Percentiles rank a stretch among this genome's conserved stretches.
Evolutionary conservation across 30 jellyfish, hydroid and myxozoan genomes (phyloP).

Genomic region (Aurelia coerulea): DNA sequence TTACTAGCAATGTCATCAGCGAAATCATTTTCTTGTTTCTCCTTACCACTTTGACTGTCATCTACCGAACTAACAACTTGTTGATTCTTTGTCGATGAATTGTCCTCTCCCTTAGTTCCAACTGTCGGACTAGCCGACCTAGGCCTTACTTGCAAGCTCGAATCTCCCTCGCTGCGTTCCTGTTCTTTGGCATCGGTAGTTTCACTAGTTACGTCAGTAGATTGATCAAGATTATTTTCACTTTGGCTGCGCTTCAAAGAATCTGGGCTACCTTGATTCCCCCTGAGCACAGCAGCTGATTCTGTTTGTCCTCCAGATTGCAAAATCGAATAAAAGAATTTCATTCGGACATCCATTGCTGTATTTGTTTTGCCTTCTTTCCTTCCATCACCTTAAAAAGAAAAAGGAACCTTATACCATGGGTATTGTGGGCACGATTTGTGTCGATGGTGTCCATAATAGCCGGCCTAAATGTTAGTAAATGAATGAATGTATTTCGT

Average conservation of each 20-base stretch:
- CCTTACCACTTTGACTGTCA: no score
- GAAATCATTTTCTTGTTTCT: no score
- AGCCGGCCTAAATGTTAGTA: no score
- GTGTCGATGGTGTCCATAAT: no score
- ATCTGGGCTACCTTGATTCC: constrained; percentile 36
- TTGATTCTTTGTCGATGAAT: no score
- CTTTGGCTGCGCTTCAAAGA: constrained; percentile 65
- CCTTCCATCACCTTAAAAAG: no score
- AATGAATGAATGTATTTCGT: no score
- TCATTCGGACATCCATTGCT: constrained; percentile 51
- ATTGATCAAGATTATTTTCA: constrained; percentile 56
- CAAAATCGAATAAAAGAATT: constrained; percentile 65
- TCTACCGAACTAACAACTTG: no score
- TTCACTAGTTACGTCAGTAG: constrained; percentile 27
- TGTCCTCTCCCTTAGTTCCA: constrained; percentile 10
- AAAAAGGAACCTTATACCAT: no score
- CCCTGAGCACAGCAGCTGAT: constrained; percentile 2
- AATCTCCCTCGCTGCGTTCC: not conserved
- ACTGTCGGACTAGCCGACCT: constrained; percentile 92
- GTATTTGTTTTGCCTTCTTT: not conserved
- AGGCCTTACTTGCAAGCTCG: constrained; percentile 35
- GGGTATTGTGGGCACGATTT: no score
- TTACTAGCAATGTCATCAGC: no score
- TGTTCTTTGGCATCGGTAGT: constrained; percentile 2
- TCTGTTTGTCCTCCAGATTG: constrained; percentile 36